A percentile compares a stretch with the other conserved stretches of the same genome.
phyloP scores from a whole-genome alignment of 2,113 vertebrate genomes.

The Panthera tigris region DNA sequence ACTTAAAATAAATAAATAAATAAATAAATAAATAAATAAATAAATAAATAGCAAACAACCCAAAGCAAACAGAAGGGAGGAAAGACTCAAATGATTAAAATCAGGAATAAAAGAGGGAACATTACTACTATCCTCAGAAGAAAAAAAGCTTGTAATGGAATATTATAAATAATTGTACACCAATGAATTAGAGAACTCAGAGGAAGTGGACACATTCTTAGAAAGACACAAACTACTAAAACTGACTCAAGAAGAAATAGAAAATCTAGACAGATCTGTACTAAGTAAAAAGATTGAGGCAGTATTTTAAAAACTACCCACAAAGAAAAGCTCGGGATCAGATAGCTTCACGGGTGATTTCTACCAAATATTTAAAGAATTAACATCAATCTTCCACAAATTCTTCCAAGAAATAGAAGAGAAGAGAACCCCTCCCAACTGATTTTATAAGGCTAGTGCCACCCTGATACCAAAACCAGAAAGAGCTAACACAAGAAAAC shows the following conservation, averaged over 20 bases:
- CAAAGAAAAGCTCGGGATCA: background rate
- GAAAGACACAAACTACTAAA: background rate
- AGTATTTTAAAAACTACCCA: background rate
- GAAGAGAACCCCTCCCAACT: background rate
- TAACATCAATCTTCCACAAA: background rate
- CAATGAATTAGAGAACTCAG: background rate
- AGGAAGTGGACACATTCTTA: background rate
- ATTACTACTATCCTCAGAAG: background rate
- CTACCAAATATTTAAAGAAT: background rate
- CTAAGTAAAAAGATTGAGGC: background rate
- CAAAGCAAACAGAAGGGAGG: background rate
- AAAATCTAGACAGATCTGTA: background rate
- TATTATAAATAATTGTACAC: background rate
- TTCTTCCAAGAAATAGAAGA: constrained; percentile 11
- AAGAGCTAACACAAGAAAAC: background rate
- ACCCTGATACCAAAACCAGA: background rate
- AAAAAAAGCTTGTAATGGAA: background rate
- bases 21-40: background rate
- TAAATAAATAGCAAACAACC: background rate
- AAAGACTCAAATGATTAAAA: constrained; percentile 4
- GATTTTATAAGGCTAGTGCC: background rate
- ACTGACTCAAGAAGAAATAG: background rate
- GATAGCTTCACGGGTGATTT: background rate
- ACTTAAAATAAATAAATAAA: background rate
- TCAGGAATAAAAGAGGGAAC: background rate